Evolutionary conservation across 2,797 vertebrate genomes (phyloP), one percentile per base, ranked within the genome.

Genomic region (Hozukius guyotensis): DNA sequence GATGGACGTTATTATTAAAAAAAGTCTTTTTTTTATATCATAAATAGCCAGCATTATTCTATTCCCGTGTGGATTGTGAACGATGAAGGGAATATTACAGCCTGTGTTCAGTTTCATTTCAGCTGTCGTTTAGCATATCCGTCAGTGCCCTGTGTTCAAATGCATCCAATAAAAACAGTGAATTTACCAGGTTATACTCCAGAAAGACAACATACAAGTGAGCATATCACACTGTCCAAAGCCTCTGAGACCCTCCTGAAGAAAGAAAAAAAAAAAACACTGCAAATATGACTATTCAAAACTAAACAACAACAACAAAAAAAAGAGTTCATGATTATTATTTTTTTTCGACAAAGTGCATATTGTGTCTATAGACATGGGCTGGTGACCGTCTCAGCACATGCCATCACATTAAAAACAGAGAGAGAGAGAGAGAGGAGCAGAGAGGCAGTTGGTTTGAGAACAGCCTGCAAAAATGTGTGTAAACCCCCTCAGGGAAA

Each of bases 321-420:
- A 70, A 60, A 67, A 73, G 46, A 80, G 60, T 75, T 80, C 34
- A 73, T 83, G 72, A 82, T 87, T 70, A 4, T 60, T 72, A n/a
- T 83, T 36, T 68, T 72, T 27, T 62, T 16, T 0, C 9, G 87
- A 91, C 81, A 90, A 92, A 90, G 90, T 93, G 92, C 92, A 90
- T 85, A 86, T 88, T 71, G 82, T 88, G 86, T 83, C 60, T 79
- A 52, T 52, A 57, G 80, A 86, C 81, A 80, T 71, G 75, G 57
- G 76, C 81, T 60, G 74, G 82, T 82, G 74, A 81, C 68, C 24
- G 24, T 82, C 77, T 81, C 72, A 76, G 84, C 80, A 80, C 85
- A 85, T 81, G 90, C 84, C 75, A 29, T 86, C 74, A 66, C 74
- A 79, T 62, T 24, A 52, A 49, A 71, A 80, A 78, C 6, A 6